Conservation (phyloP, 2,888 invertebrate genomes). For the Disparrhopalites patrizii region DNA sequence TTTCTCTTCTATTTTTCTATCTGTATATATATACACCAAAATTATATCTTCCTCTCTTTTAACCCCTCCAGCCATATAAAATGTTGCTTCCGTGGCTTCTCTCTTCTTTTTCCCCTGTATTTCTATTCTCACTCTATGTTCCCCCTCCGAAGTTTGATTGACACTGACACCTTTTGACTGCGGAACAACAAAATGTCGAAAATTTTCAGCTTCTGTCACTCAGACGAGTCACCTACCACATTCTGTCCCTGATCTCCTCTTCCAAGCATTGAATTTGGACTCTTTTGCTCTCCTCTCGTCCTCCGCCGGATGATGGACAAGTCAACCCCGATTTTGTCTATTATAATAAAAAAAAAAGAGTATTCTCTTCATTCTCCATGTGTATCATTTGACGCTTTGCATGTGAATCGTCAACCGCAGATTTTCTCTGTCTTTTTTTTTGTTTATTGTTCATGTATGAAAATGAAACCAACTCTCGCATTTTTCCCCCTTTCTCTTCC, state of each 20-base stretch:
- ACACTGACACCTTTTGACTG: conserved; percentile 34
- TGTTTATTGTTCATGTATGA: background rate
- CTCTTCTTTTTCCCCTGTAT: background rate
- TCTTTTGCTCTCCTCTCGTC: background rate
- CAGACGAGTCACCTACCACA: conserved; percentile 28
- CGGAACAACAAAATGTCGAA: conserved; percentile 34
- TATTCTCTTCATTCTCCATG: background rate
- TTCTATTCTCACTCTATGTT: too few species aligned
- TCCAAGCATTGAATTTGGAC: background rate
- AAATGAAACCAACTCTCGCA: conserved; percentile 14
- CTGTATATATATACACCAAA: too few species aligned
- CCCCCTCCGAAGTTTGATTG: conserved; percentile 27
- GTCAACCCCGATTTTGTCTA: conserved; percentile 4
- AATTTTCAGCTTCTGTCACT: conserved; percentile 35
- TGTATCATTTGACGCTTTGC: background rate
- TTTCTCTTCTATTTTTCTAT: too few species aligned
- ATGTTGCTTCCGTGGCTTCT: conserved; percentile 14
- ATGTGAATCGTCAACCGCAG: background rate
- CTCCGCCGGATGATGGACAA: conserved; percentile 14
- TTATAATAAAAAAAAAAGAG: background rate
- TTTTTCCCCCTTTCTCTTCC: conserved; percentile 4
- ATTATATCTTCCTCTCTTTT: conserved; percentile 1
- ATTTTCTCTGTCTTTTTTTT: background rate
- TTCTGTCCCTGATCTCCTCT: conserved; percentile 2
- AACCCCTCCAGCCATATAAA: conserved; percentile 20